These are phyloP conservation scores for Falco berigora DNA, from an alignment of 2,797 vertebrate species.

Conservation along the genomic window DNA sequence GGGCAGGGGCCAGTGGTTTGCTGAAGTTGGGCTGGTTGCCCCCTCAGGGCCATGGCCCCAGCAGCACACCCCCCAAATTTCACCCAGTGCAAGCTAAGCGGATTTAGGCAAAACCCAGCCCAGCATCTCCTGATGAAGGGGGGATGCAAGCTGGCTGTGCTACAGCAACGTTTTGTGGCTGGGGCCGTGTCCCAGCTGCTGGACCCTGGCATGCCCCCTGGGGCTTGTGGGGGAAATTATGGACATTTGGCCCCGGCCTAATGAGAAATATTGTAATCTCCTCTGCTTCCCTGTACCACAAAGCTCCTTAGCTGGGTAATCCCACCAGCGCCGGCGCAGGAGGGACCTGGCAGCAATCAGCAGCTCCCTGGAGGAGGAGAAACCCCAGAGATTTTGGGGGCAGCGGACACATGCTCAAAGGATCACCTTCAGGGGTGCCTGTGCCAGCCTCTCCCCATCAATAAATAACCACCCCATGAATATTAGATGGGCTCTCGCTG, in stretches of 20 bases:
- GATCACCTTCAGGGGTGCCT: neutral
- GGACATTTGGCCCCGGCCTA: neutral
- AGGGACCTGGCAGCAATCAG: neutral
- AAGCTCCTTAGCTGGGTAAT: conserved; percentile 37
- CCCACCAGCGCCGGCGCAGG: neutral
- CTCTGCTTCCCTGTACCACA: neutral
- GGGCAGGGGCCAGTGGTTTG: neutral
- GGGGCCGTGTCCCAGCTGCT: neutral
- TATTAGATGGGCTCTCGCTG: conserved; percentile 7
- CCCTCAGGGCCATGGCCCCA: fast-evolving
- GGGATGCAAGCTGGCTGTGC: neutral
- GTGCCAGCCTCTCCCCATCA: neutral
- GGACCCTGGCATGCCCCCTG: fast-evolving
- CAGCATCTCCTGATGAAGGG: neutral
- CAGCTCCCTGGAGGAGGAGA: neutral
- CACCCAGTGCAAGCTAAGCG: neutral
- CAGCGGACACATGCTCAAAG: fast-evolving
- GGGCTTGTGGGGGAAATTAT: neutral
- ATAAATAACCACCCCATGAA: conserved; percentile 24
- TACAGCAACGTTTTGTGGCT: neutral
- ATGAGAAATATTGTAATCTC: neutral
- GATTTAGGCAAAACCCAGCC: neutral
- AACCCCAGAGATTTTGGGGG: neutral
- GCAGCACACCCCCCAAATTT: neutral
- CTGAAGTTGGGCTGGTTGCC: fast-evolving